Base-by-base conservation (phyloP, 2,888 invertebrate species). In the Zygaena filipendulae region DNA sequence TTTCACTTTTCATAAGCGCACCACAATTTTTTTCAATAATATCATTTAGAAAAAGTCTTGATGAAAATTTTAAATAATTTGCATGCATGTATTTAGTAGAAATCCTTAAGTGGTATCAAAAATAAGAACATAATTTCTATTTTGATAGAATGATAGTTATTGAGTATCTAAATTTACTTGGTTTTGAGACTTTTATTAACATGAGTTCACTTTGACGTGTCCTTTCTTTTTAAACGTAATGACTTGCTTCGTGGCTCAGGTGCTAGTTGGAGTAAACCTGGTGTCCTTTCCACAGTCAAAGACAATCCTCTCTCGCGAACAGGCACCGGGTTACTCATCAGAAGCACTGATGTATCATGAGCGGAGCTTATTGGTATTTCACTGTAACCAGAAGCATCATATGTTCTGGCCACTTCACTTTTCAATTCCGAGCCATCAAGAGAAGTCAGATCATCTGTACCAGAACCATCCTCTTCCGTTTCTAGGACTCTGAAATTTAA, bases 201-300 rank as follows among this genome's bases (percentile, higher is more conserved):
- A 35, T 38, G 47, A 38, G 11, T 33, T 38, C 30, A 59, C 34
- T 60, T 49, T 14, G 46, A 44, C 26, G 30, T 34, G 24, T 62
- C 52, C 43, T 51, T 60, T 36, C 52, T 58, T 38, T 75, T 74
- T 13, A 74, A 32, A n/a, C 77, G 62, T 7, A 79, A 53, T 3
- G 77, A 79, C 42, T 70, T 74, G 40, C 77, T 77, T 3, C 77
- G 56, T 2, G 74, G 74, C 29, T 69, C 66, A 2, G 57, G 33
- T n/a, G 51, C 36, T 3, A 55, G 40, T 3, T 49, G 50, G 1
- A 67, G 40, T 6, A 71, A 36, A 1, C 54, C 60, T 1, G 70
- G 55, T 2, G 61, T 45, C 19, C 59, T 49, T 28, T 75, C 74
- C 0, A 72, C 61, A 32, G 63, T 58, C 1, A 75, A 49, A 0